These are phyloP conservation scores for Chloebia gouldiae DNA, from an alignment of 2,113 vertebrate species.

Conservation along the genomic window DNA sequence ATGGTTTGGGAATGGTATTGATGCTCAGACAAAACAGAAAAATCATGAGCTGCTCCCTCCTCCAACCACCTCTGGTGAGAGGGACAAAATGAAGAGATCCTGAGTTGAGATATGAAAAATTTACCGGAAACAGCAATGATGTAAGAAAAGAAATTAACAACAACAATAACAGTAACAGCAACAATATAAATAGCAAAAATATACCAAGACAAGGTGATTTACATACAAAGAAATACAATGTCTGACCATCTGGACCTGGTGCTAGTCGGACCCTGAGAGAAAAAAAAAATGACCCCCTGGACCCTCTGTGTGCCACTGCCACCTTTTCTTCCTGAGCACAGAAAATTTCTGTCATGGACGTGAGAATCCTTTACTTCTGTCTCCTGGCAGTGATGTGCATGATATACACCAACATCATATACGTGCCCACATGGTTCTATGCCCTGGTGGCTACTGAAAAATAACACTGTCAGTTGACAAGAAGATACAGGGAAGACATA, in stretches of 20 bases:
- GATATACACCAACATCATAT: not conserved
- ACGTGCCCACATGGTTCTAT: not conserved
- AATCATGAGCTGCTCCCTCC: not conserved
- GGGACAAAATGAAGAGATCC: not conserved
- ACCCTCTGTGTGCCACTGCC: not conserved
- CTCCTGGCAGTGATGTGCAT: not conserved
- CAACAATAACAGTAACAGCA: not conserved
- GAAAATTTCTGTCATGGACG: not conserved
- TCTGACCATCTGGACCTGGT: accelerated
- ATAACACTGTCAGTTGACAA: accelerated
- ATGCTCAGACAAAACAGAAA: not conserved
- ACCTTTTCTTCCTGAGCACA: accelerated
- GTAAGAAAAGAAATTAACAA: not conserved
- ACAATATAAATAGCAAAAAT: not conserved
- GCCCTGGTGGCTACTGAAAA: accelerated
- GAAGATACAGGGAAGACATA: not conserved
- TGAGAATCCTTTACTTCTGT: not conserved
- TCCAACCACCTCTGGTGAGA: not conserved
- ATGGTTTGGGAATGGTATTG: not conserved
- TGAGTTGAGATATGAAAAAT: not conserved
- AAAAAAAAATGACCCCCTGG: not conserved
- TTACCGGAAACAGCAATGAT: not conserved
- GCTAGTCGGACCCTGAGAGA: accelerated
- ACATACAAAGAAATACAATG: accelerated
- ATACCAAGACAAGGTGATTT: not conserved